A percentile compares a stretch with the other conserved stretches of the same genome.
Evolutionary conservation across 2,888 invertebrate species (phyloP).

Genomic region (Eristalis arbustorum): DNA sequence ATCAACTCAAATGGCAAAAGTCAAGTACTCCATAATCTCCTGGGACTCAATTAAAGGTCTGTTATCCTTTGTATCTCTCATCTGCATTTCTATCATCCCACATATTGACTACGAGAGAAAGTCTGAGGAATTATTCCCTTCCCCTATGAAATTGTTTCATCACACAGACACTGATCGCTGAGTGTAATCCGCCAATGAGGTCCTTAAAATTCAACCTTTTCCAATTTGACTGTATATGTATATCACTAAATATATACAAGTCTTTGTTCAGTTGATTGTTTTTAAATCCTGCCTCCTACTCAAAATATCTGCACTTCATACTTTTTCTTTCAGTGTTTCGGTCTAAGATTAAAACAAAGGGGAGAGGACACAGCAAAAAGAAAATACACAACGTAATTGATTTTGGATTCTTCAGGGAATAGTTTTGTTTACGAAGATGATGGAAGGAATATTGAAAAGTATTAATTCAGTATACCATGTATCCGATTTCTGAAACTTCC

Average conservation of each 20-base stretch:
- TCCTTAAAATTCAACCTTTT: slow-evolving; percentile 29
- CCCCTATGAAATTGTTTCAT: neutral
- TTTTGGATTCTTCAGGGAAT: slow-evolving; percentile 7
- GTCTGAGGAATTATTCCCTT: neutral
- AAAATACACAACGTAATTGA: neutral
- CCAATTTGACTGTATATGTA: neutral
- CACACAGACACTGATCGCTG: slow-evolving; percentile 23
- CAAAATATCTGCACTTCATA: neutral
- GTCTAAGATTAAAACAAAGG: neutral
- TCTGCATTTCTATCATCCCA: neutral
- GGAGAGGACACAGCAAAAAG: neutral
- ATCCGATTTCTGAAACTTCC: neutral
- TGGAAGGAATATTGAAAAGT: neutral
- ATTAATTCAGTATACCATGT: neutral
- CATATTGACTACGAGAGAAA: no score
- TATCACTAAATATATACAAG: neutral
- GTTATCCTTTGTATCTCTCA: neutral
- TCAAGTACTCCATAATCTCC: slow-evolving; percentile 20
- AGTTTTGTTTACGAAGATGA: neutral
- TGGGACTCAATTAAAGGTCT: slow-evolving; percentile 33
- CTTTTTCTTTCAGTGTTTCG: neutral
- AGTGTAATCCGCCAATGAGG: slow-evolving; percentile 11
- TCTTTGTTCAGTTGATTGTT: slow-evolving; percentile 32
- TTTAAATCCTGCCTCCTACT: slow-evolving; percentile 24
- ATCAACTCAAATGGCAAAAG: slow-evolving; percentile 23